Evolutionary conservation across 2,888 invertebrate genomes (phyloP), one percentile per base, ranked within the genome.

Genomic region (Eurois occulta): DNA sequence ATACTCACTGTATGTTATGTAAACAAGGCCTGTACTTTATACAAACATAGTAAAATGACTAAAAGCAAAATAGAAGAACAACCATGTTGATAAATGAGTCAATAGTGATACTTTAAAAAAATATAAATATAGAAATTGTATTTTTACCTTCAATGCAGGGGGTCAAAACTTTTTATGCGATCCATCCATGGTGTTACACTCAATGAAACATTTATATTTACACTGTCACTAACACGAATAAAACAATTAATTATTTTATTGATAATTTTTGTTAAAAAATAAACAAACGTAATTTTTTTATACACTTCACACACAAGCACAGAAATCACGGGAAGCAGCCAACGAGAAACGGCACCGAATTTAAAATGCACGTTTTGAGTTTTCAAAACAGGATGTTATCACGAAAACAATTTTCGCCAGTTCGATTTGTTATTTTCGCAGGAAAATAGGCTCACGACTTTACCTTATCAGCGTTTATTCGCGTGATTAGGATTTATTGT

Each of bases 131-230:
- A 88, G 84, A 85, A 91, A 89, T 90, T 86, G 79, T 92, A 91
- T 88, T 91, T 91, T 81, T 91, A 94, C 94, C 94, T 94, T 91
- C 93, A 90, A 88, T 84, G 94, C 86, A 88, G 94, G 93, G 92
- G 92, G 91, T 91, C 86, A 84, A 82, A 81, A 75, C 78, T 85
- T 68, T 74, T 46, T 75, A 62, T 76, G 83, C 85, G 91, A 94
- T 94, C 91, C 94, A 94, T 94, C 92, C 94, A 94, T 93, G 58
- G 70, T 87, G 77, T 84, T 72, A 75, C 71, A 78, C 81, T 75
- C 73, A 74, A 32, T 41, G 16, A 74, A 79, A 86, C 84, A 88
- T 80, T 72, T 71, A 76, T 65, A 11, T n/a, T 66, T 79, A 81
- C 91, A 87, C 85, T 73, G 81, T 68, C 88, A 88, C 80, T 65